Evolutionary conservation across 2,888 invertebrate genomes (phyloP).

Genomic region (Venusia cambrica): DNA sequence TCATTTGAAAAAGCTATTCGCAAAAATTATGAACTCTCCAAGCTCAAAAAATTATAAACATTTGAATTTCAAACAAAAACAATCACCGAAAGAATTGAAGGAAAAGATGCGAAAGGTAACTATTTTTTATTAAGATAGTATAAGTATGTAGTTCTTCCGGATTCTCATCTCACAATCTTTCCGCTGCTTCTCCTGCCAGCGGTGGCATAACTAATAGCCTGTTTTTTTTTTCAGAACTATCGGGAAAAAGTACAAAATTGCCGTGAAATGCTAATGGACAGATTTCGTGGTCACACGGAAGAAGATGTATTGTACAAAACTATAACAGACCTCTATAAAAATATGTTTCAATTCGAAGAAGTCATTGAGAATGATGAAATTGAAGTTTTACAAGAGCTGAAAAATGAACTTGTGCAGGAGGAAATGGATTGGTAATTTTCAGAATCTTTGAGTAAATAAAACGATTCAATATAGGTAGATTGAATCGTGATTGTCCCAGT

Average conservation of each 20-base stretch:
- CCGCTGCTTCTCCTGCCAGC: no score
- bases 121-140: not conserved
- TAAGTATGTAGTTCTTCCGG: no score
- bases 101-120: constrained; percentile 69
- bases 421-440: constrained; percentile 64
- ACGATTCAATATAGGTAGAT: no score
- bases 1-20: constrained; percentile 51
- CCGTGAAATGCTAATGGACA: constrained; percentile 58
- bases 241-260: constrained; percentile 63
- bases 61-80: constrained; percentile 46
- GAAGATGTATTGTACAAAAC: constrained; percentile 52
- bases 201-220: no score
- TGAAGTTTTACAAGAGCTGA: constrained; percentile 55
- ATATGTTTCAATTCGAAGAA: constrained; percentile 49
- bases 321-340: constrained; percentile 59
- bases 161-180: no score
- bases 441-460: no score
- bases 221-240: constrained; percentile 56
- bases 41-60: constrained; percentile 49
- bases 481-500: no score
- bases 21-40: constrained; percentile 58
- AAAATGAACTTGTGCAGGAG: constrained; percentile 65
- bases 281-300: constrained; percentile 47
- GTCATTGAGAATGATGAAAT: constrained; percentile 53
- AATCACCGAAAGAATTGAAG: constrained; percentile 66